Evolutionary conservation across 2,113 vertebrate genomes (phyloP), one percentile per base, ranked within the genome.

Genomic region (Neotoma lepida): DNA sequence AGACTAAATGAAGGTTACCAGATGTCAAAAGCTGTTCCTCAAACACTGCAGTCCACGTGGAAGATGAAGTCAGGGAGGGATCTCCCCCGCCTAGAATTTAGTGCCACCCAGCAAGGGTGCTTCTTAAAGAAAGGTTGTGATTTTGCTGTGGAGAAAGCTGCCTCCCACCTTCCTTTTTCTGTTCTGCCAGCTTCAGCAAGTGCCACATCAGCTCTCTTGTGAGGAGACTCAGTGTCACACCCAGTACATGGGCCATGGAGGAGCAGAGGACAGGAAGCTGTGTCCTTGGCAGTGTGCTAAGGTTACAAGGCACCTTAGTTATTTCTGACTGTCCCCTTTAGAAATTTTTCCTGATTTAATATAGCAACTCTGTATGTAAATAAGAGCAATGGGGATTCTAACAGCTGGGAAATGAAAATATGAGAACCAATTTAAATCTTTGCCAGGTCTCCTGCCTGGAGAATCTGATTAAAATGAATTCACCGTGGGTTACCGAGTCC

Each of bases 351-450:
- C 30, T 68, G 2, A 39, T 46, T 58, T 66, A 64, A 89, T 58
- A 73, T 6, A 66, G 39, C 86, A 26, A 73, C 89, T 86, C 86
- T 22, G 58, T 46, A 63, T 71, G 26, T 49, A 92, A 80, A 76
- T 81, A 71, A 93, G 30, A 85, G 20, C 26, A 49, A 14, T 33
- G 51, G 56, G 44, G 33, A 81, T 68, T 90, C 84, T 76, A 71
- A 92, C 12, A 84, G 33, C 49, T 33, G 44, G 58, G 22, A 44
- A 87, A 63, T 49, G n/a, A 96, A 96, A 89, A n/a, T 71, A 4
- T 12, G 8, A 96, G 44, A 90, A 78, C 41, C 51, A 35, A 18
- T 66, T 93, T 89, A 91, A 80, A 54, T 73, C 39, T 54, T 70
- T 93, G 35, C 58, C 51, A 71, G 15, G 4, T 71, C 88, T 86